Evolutionary conservation across 2,113 vertebrate genomes (phyloP).

Genomic region (Ariopsis seemanni): DNA sequence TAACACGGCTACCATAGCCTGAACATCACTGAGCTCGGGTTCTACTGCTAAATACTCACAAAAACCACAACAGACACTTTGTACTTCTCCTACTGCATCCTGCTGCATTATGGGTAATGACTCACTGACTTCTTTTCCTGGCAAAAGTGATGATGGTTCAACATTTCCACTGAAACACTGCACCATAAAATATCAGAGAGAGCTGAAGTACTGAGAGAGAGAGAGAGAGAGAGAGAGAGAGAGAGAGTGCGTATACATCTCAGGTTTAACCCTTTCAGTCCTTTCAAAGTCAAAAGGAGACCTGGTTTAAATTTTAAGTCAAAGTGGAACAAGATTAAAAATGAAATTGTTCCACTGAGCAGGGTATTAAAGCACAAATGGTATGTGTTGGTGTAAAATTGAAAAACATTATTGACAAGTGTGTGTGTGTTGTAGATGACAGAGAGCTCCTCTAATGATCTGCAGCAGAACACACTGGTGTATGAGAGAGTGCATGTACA

Average conservation of each 20-base stretch:
- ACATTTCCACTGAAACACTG: slow-evolving; percentile 5
- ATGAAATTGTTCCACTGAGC: not conserved
- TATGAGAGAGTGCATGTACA: slow-evolving; percentile 69
- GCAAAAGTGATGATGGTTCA: not conserved
- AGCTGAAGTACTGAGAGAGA: not conserved
- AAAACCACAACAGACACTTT: not conserved
- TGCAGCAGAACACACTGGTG: slow-evolving; percentile 63
- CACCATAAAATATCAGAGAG: not conserved
- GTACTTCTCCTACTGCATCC: not conserved
- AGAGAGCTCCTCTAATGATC: slow-evolving; percentile 60
- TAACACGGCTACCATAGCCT: slow-evolving; percentile 70
- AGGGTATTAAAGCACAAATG: not conserved
- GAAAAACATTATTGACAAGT: not conserved
- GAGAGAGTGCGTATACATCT: not conserved
- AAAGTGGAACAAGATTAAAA: not conserved
- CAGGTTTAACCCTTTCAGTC: not conserved
- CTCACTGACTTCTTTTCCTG: not conserved
- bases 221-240: too few species aligned
- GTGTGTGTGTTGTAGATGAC: slow-evolving; percentile 58
- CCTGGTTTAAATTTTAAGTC: not conserved
- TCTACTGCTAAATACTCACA: slow-evolving; percentile 71
- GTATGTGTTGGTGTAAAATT: not conserved
- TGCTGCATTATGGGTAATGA: not conserved
- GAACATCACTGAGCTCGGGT: slow-evolving; percentile 78
- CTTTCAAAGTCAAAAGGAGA: not conserved